phyloP scores from a whole-genome alignment of 2,797 vertebrate genomes.

The Adelosebastes latens region DNA sequence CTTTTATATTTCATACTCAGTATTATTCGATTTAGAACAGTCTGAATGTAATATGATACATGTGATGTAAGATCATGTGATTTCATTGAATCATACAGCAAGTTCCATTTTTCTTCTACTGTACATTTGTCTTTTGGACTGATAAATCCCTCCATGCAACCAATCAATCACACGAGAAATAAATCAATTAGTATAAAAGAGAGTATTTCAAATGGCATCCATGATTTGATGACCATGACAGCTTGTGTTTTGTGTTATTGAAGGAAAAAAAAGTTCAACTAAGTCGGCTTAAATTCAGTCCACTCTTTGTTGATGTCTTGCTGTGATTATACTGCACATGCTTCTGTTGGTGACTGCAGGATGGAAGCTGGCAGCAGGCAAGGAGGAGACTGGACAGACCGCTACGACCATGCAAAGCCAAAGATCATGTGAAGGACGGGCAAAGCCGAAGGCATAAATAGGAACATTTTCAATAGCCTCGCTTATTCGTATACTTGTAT shows the following conservation, averaged over 20 bases:
- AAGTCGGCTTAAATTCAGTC: neutral
- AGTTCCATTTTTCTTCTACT: neutral
- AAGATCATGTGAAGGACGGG: neutral
- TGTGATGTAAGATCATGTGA: neutral
- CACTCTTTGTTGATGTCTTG: neutral
- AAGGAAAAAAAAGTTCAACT: neutral
- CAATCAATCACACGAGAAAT: neutral
- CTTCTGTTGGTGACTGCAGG: neutral
- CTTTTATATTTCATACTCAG: neutral
- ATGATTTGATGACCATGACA: neutral
- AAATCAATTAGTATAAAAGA: neutral
- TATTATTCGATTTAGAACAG: neutral
- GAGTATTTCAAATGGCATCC: neutral
- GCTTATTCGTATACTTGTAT: neutral
- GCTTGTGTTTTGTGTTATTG: neutral
- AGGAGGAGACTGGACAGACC: neutral
- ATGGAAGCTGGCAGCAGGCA: neutral
- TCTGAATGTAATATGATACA: neutral
- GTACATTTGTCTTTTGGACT: neutral
- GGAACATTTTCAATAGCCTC: neutral
- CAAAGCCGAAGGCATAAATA: neutral
- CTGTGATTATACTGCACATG: neutral
- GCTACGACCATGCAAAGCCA: neutral
- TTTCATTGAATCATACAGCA: neutral
- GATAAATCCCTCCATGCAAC: no score